Percentiles rank a stretch among this genome's conserved stretches.
These are phyloP conservation scores for Sarcophilus harrisii DNA, from an alignment of 2,797 vertebrate species.

Conservation along the genomic window DNA sequence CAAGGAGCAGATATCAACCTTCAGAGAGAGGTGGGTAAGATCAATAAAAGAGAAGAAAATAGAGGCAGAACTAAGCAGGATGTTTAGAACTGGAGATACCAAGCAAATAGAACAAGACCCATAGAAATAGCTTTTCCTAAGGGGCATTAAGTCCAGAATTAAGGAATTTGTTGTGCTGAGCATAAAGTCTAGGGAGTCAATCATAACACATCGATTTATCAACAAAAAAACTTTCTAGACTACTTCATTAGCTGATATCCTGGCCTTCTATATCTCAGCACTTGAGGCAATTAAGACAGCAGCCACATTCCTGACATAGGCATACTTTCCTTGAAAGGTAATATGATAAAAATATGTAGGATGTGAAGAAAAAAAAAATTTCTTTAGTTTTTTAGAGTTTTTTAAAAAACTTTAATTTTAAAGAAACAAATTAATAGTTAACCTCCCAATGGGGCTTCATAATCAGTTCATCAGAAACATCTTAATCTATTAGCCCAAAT, in stretches of 20 bases:
- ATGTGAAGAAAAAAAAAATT: conserved; percentile 13
- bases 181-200: neutral
- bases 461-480: neutral
- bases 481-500: neutral
- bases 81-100: neutral
- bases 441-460: neutral
- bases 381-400: neutral
- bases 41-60: neutral
- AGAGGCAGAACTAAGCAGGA: neutral
- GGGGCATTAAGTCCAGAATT: neutral
- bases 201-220: neutral
- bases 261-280: neutral
- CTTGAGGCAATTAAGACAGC: conserved; percentile 9
- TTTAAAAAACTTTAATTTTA: neutral
- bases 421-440: neutral
- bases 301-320: conserved; percentile 20
- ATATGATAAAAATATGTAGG: neutral
- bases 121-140: neutral
- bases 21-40: conserved; percentile 93
- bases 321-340: neutral
- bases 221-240: neutral
- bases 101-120: neutral
- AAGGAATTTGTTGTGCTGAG: neutral
- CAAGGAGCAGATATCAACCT: conserved; percentile 98
- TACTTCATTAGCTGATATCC: neutral